These are phyloP conservation scores for Cordilura impudica DNA, from an alignment of 2,888 invertebrate species.

Conservation along the genomic window DNA sequence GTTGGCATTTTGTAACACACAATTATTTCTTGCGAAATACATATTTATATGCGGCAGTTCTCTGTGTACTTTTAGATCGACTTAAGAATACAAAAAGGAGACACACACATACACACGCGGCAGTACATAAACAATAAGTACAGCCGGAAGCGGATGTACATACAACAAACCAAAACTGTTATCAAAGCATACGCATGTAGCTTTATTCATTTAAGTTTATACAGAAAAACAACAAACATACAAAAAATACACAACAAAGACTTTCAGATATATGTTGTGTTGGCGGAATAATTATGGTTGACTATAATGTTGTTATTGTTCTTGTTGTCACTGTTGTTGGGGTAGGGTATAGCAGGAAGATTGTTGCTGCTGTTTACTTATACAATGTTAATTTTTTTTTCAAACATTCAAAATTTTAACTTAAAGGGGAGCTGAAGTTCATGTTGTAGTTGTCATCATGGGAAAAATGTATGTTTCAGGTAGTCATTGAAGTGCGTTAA, in stretches of 20 bases:
- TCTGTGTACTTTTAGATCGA: not conserved
- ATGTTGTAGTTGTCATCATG: conserved; percentile 59
- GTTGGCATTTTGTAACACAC: too few species aligned
- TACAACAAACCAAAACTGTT: conserved; percentile 56
- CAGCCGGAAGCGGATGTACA: conserved; percentile 63
- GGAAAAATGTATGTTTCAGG: conserved; percentile 63
- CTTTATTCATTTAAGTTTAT: conserved; percentile 49
- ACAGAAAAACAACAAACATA: not conserved
- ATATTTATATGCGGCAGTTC: too few species aligned
- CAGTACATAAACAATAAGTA: conserved; percentile 39
- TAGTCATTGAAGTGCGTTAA: conserved; percentile 59
- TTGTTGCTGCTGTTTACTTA: conserved; percentile 2
- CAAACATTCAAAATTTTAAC: conserved; percentile 27
- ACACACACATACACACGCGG: not conserved
- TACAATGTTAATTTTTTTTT: conserved; percentile 3
- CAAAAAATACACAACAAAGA: not conserved
- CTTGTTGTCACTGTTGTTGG: not conserved
- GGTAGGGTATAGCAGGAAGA: not conserved
- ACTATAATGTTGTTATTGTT: not conserved
- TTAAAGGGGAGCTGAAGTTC: conserved; percentile 41
- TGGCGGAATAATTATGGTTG: conserved; percentile 48
- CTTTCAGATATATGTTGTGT: conserved; percentile 15
- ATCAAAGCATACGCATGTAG: conserved; percentile 53
- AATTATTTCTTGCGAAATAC: too few species aligned
- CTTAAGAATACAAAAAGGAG: conserved; percentile 13